Evolutionary conservation across 2,888 invertebrate species (phyloP).

Genomic region (Tenthredo scrophulariae): DNA sequence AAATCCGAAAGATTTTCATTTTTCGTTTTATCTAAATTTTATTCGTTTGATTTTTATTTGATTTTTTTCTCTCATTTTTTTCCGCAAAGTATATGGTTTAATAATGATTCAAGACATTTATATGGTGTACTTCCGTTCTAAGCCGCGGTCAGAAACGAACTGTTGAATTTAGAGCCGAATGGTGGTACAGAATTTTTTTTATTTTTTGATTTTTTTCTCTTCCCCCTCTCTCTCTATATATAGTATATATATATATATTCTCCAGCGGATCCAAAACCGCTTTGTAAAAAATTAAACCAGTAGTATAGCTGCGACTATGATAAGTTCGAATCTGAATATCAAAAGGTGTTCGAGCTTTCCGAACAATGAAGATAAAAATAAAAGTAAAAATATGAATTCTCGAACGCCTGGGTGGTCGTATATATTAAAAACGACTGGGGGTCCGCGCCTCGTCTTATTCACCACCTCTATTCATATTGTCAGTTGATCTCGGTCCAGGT

Average conservation of each 20-base stretch:
- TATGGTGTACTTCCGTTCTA: not conserved
- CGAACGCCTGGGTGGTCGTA: not conserved
- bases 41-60: too few species aligned
- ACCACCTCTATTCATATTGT: not conserved
- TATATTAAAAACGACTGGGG: conserved; percentile 7
- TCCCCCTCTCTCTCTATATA: too few species aligned
- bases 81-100: too few species aligned
- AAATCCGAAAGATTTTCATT: too few species aligned
- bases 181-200: not conserved
- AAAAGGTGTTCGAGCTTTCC: conserved; percentile 62
- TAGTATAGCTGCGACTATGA: not conserved
- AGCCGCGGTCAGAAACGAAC: not conserved
- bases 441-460: not conserved
- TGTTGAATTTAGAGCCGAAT: not conserved
- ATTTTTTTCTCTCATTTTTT: too few species aligned
- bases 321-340: conserved; percentile 69
- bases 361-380: conserved; percentile 63
- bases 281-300: not conserved
- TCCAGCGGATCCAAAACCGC: not conserved
- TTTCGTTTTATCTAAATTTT: too few species aligned
- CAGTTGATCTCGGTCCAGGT: conserved; percentile 71
- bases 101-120: too few species aligned
- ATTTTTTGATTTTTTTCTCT: not conserved
- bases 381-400: not conserved
- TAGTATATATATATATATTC: too few species aligned